Evolutionary conservation across 2,113 vertebrate genomes (phyloP).

Genomic region (Anhinga rufa): DNA sequence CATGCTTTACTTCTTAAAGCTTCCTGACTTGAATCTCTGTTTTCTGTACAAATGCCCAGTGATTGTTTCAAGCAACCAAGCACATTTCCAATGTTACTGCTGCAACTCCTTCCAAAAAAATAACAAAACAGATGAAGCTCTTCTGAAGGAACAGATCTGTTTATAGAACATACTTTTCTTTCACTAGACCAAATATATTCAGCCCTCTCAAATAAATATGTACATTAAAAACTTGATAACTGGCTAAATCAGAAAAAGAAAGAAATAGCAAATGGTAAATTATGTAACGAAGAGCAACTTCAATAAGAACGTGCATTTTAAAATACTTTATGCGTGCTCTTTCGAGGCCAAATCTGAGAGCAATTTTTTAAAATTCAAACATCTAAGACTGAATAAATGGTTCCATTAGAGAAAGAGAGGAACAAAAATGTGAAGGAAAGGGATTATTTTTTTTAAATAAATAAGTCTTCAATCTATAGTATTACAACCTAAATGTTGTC

Average conservation of each 20-base stretch:
- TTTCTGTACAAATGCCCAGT: conserved; percentile 4
- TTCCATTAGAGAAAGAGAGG: neutral
- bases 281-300: neutral
- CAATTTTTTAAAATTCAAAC: neutral
- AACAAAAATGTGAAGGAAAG: neutral
- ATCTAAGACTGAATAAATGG: neutral
- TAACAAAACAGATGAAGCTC: conserved; percentile 32
- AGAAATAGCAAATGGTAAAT: neutral
- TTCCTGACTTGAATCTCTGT: neutral
- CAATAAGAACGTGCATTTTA: neutral
- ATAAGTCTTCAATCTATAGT: neutral
- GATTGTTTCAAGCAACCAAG: conserved; percentile 30
- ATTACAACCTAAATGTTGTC: neutral
- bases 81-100: neutral
- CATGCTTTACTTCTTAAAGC: conserved; percentile 27
- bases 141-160: conserved; percentile 47
- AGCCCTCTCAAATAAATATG: conserved; percentile 14
- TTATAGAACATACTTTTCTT: conserved; percentile 46
- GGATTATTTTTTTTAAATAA: neutral
- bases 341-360: neutral
- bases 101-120: neutral
- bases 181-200: conserved; percentile 52
- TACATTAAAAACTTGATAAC: neutral
- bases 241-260: neutral
- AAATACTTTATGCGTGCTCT: neutral